These are phyloP conservation scores for Solea solea DNA, from an alignment of 2,113 vertebrate genomes.

Conservation along the genomic window DNA sequence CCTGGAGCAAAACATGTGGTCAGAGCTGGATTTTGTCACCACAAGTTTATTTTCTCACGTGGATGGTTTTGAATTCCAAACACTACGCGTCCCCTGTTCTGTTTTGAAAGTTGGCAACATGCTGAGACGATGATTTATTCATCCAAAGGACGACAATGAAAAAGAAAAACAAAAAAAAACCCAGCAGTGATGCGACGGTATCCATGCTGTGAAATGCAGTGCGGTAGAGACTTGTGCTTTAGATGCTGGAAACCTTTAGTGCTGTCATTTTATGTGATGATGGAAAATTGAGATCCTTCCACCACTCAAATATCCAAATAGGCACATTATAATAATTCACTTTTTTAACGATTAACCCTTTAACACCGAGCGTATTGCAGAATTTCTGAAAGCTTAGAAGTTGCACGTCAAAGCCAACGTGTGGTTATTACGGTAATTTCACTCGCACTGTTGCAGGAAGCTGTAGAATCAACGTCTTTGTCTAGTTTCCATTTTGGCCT, in stretches of 20 bases:
- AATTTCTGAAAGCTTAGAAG: too few species aligned
- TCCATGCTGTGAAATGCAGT: slow-evolving; percentile 17
- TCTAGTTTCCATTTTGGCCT: too few species aligned
- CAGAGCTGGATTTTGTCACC: slow-evolving; percentile 6
- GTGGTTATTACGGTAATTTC: too few species aligned
- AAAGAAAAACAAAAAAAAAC: slow-evolving; percentile 23
- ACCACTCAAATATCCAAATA: too few species aligned
- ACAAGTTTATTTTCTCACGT: slow-evolving; percentile 23
- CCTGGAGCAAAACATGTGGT: slow-evolving; percentile 15
- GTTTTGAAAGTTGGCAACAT: slow-evolving; percentile 14
- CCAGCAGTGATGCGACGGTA: background rate
- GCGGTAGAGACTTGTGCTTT: background rate
- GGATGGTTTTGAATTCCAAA: background rate
- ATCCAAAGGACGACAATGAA: slow-evolving; percentile 14
- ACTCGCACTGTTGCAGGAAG: too few species aligned
- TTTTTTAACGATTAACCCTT: too few species aligned
- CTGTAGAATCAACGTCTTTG: too few species aligned
- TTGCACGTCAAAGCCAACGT: too few species aligned
- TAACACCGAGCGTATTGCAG: too few species aligned
- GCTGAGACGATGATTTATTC: slow-evolving; percentile 8
- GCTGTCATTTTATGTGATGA: too few species aligned
- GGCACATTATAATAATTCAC: too few species aligned
- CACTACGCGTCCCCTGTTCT: background rate
- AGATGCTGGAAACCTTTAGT: background rate
- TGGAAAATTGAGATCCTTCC: too few species aligned